Conservation (phyloP, 1,140 invertebrate species). For the Marisa cornuarietis region DNA sequence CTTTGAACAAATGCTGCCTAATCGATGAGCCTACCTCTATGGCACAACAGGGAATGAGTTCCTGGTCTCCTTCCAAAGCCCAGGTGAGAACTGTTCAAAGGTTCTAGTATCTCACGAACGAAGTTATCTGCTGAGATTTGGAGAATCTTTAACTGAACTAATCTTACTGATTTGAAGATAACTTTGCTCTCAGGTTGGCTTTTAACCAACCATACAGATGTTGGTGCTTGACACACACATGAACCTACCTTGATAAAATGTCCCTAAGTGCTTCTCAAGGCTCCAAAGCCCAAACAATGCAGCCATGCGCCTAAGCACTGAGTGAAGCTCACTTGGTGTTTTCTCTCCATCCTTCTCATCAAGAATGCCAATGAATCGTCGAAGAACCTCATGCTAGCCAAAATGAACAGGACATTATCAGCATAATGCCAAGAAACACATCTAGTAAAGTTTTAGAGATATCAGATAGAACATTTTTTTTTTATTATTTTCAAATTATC, state of each 20-base stretch:
- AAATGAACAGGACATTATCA: slow-evolving; percentile 2
- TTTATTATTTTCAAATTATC: neutral
- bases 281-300: slow-evolving; percentile 67
- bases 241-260: slow-evolving; percentile 59
- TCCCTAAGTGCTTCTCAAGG: slow-evolving; percentile 58
- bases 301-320: slow-evolving; percentile 72
- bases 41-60: too few relatives aligned
- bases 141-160: too few relatives aligned
- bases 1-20: too few relatives aligned
- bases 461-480: too few relatives aligned
- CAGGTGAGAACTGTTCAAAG: too few relatives aligned
- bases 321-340: slow-evolving; percentile 50
- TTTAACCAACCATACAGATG: neutral
- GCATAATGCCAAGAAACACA: neutral
- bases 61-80: too few relatives aligned
- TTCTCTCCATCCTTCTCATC: slow-evolving; percentile 48
- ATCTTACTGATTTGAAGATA: too few relatives aligned
- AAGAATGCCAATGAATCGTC: slow-evolving; percentile 51
- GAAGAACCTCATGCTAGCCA: slow-evolving; percentile 55
- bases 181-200: neutral
- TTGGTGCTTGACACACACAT: neutral
- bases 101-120: too few relatives aligned
- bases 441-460: too few relatives aligned
- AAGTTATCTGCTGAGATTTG: too few relatives aligned
- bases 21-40: too few relatives aligned